Evolutionary conservation across 2,888 invertebrate genomes (phyloP), one percentile per base, ranked within the genome.

Genomic region (Clepsis dumicolana): DNA sequence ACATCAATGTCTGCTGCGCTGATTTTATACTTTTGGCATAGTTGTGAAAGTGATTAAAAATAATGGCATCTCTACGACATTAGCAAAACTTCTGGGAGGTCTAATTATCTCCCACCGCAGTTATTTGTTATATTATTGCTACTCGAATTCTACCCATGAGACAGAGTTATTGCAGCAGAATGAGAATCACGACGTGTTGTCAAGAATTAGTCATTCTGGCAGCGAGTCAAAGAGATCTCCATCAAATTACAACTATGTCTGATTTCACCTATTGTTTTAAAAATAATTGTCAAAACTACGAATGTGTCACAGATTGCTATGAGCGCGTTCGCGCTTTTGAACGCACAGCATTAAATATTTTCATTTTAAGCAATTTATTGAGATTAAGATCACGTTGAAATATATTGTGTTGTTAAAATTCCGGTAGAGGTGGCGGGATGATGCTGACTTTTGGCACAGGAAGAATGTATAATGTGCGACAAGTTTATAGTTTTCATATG

Each of bases 321-420:
- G 74, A 73, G 72, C 73, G 83, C 82, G 79, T 86, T 77, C 73
- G 76, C 74, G 76, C 74, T 86, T 80, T 87, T 88, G 84, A 85
- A 80, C 67, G 80, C 78, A 75, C 80, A 79, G 79, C 79, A 84
- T 87, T 86, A 86, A 88, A 89, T 85, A 86, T 79, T 82, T 85
- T 88, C 80, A 89, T 89, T 87, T 90, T 84, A 78, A 86, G 81
- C 89, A 88, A 91, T 91, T 89, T 88, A 88, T 88, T 84, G 80
- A 89, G 88, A 89, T 90, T 89, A 89, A 89, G 81, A 90, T 81
- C 82, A 77, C 83, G 80, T 83, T 85, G 86, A 88, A 87, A 89
- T 89, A 89, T 91, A 90, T 91, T 87, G 86, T 90, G 90, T 87
- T 91, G 84, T 91, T 90, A 88, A 89, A 89, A 91, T 92, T 91